These are phyloP conservation scores for Boleophthalmus pectinirostris DNA, from an alignment of 2,113 vertebrate genomes.

Conservation along the genomic window DNA sequence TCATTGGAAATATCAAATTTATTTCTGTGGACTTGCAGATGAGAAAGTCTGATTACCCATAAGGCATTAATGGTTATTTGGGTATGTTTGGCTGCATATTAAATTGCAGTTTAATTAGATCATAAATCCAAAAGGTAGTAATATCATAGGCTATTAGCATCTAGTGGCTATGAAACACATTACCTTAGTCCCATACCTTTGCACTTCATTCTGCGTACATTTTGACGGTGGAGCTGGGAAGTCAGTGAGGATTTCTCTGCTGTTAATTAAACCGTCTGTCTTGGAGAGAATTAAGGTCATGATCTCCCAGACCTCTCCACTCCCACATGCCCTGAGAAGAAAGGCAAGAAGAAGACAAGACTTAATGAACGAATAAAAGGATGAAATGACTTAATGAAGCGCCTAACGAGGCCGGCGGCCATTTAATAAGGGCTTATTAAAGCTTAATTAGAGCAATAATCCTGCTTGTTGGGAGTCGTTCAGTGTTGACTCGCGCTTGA, in stretches of 20 bases:
- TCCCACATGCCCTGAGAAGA: conserved; percentile 66
- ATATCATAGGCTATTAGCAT: conserved; percentile 54
- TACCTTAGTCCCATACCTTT: conserved; percentile 58
- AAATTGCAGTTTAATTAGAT: conserved; percentile 41
- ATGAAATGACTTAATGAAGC: conserved; percentile 77
- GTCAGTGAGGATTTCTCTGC: conserved; percentile 57
- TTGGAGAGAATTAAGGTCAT: conserved; percentile 71
- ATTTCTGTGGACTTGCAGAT: not conserved
- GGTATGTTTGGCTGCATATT: conserved; percentile 22
- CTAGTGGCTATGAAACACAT: conserved; percentile 52
- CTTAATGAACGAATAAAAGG: conserved; percentile 73
- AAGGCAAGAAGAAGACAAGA: conserved; percentile 64
- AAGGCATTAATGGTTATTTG: conserved; percentile 1
- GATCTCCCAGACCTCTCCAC: conserved; percentile 72
- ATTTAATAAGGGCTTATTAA: conserved; percentile 72
- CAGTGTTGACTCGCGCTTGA: conserved; percentile 63
- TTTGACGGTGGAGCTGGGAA: conserved; percentile 47
- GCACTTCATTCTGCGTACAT: conserved; percentile 47
- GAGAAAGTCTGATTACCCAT: not conserved
- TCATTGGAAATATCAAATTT: not conserved
- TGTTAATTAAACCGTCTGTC: conserved; percentile 74
- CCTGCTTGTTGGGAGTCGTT: conserved; percentile 69
- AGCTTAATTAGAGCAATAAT: conserved; percentile 78
- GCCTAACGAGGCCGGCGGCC: conserved; percentile 69
- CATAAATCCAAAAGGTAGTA: conserved; percentile 32